Percentiles rank a stretch among this genome's conserved stretches.
phyloP scores from a whole-genome alignment of 2,797 vertebrate genomes.

The Falco novaeseelandiae region DNA sequence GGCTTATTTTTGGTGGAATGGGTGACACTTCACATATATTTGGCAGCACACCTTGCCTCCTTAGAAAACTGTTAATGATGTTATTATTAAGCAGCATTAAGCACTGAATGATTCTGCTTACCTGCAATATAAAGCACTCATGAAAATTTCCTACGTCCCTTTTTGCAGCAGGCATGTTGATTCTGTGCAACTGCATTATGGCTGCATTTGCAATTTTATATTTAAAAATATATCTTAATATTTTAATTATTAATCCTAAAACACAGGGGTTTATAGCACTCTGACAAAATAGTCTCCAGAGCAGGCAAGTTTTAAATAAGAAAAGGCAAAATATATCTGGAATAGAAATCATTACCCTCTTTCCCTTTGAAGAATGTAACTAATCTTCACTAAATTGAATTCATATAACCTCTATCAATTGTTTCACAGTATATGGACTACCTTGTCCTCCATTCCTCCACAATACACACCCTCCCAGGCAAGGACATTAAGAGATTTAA shows the following conservation, averaged over 20 bases:
- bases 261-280: not conserved
- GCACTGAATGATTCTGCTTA: not conserved
- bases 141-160: not conserved
- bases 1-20: not conserved
- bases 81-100: slow-evolving; percentile 14
- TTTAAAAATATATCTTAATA: slow-evolving; percentile 20
- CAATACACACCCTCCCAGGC: not conserved
- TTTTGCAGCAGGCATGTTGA: not conserved
- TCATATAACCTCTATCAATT: not conserved
- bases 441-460: not conserved
- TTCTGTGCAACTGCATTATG: not conserved
- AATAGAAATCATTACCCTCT: not conserved
- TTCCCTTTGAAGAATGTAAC: not conserved
- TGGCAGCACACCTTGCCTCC: not conserved
- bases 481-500: not conserved
- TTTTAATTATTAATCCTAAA: slow-evolving; percentile 34
- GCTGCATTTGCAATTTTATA: not conserved
- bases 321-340: not conserved
- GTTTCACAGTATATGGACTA: not conserved
- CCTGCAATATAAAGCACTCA: not conserved
- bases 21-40: not conserved
- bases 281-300: not conserved
- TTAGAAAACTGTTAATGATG: slow-evolving; percentile 1
- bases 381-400: not conserved
- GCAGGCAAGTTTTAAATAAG: not conserved